Evolutionary conservation across 2,888 invertebrate species (phyloP).

Genomic region (Tortrix viridana): DNA sequence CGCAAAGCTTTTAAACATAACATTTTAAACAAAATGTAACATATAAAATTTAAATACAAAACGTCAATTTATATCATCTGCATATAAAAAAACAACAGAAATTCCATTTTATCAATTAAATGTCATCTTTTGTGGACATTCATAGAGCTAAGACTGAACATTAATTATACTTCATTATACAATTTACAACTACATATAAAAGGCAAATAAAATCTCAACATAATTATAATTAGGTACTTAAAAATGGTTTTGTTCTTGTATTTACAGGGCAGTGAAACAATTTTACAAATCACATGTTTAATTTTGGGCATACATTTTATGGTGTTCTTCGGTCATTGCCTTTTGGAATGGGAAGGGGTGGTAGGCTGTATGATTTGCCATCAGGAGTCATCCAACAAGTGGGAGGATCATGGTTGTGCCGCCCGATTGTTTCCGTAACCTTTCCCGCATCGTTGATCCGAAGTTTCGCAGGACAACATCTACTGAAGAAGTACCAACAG

Average conservation of each 20-base stretch:
- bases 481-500: conserved; percentile 80
- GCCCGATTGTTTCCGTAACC: conserved; percentile 76
- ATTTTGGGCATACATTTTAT: conserved; percentile 48
- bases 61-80: conserved; percentile 19
- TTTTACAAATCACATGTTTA: conserved; percentile 49
- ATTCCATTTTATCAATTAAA: conserved; percentile 21
- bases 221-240: conserved; percentile 24
- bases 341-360: conserved; percentile 59
- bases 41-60: conserved; percentile 14
- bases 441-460: conserved; percentile 75
- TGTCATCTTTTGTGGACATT: conserved; percentile 13
- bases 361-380: conserved; percentile 75
- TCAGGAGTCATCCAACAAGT: conserved; percentile 82
- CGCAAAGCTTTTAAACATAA: background rate
- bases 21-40: conserved; percentile 7
- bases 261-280: conserved; percentile 41
- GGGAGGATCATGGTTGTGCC: conserved; percentile 78
- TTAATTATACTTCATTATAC: conserved; percentile 12
- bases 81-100: conserved; percentile 16
- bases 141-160: conserved; percentile 16
- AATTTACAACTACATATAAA: conserved; percentile 27
- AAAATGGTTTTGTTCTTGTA: conserved; percentile 31
- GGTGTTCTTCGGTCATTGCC: conserved; percentile 54
- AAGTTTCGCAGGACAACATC: conserved; percentile 78
- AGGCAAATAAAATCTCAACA: conserved; percentile 36